Percentiles rank a stretch among this genome's conserved stretches.
Conservation (phyloP, 2,888 invertebrate species). For the Lacanobia oleracea region DNA sequence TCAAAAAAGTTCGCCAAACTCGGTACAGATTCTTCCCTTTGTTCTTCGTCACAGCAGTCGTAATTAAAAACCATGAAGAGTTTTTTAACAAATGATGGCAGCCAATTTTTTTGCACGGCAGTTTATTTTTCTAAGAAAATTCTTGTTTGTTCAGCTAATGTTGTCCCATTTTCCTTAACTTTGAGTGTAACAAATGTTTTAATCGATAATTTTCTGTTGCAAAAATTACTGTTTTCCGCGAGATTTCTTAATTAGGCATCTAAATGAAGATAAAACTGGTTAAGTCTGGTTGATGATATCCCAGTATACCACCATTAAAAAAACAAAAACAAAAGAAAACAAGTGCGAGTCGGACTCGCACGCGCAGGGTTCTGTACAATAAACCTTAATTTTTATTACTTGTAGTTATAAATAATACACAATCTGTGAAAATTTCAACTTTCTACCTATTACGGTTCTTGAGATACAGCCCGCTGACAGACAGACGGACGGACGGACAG, state of each 20-base stretch:
- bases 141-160: constrained; percentile 35
- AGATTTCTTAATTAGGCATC: not conserved
- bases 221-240: not conserved
- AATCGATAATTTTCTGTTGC: constrained; percentile 20
- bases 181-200: constrained; percentile 21
- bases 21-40: constrained; percentile 21
- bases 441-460: too few relatives aligned
- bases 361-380: too few relatives aligned
- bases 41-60: constrained; percentile 16
- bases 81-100: constrained; percentile 24
- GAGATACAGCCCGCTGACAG: too few relatives aligned
- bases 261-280: not conserved
- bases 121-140: constrained; percentile 37
- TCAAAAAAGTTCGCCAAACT: constrained; percentile 28
- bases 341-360: too few relatives aligned
- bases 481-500: too few relatives aligned
- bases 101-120: constrained; percentile 31
- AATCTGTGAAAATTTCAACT: too few relatives aligned
- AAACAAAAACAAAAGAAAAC: too few relatives aligned
- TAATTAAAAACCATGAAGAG: constrained; percentile 45
- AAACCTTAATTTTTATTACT: too few relatives aligned
- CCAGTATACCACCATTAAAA: too few relatives aligned
- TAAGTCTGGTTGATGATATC: not conserved
- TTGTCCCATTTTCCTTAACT: constrained; percentile 29
- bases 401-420: too few relatives aligned